Percentiles rank a stretch among this genome's conserved stretches.
These are phyloP conservation scores for Nasalis larvatus DNA, from an alignment of 2,113 vertebrate genomes.

Conservation along the genomic window DNA sequence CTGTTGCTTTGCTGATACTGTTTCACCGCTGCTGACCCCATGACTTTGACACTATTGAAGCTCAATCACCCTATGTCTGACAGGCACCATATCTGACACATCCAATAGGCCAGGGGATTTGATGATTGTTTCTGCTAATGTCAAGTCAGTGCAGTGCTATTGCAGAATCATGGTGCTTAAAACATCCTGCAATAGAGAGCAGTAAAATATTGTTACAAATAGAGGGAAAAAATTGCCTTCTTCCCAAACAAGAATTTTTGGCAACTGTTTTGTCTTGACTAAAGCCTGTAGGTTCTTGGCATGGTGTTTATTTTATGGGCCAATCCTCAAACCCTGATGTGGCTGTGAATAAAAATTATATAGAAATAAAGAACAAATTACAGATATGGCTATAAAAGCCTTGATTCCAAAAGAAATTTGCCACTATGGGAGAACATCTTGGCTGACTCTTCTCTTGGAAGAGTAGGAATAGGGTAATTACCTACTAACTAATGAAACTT, in stretches of 20 bases:
- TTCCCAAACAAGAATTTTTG: slow-evolving; percentile 42
- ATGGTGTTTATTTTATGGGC: slow-evolving; percentile 21
- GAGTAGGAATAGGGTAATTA: neutral
- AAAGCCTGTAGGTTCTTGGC: slow-evolving; percentile 23
- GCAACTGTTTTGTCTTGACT: slow-evolving; percentile 43
- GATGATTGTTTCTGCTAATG: neutral
- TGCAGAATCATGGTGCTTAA: neutral
- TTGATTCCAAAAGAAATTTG: neutral
- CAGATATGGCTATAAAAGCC: neutral
- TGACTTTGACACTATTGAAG: neutral
- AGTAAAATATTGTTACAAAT: neutral
- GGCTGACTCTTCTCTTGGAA: neutral
- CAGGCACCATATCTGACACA: neutral
- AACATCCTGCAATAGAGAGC: neutral
- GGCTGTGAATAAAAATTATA: slow-evolving; percentile 69
- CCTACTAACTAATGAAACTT: neutral
- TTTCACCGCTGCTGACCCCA: neutral
- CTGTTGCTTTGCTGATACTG: neutral
- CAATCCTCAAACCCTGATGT: slow-evolving; percentile 28
- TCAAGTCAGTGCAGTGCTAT: neutral
- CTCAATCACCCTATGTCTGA: neutral
- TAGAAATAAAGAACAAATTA: slow-evolving; percentile 50
- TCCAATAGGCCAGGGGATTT: neutral
- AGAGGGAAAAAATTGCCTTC: neutral
- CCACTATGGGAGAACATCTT: neutral